Evolutionary conservation across 2,888 invertebrate genomes (phyloP).

Genomic region (Leptodirus hochenwartii): DNA sequence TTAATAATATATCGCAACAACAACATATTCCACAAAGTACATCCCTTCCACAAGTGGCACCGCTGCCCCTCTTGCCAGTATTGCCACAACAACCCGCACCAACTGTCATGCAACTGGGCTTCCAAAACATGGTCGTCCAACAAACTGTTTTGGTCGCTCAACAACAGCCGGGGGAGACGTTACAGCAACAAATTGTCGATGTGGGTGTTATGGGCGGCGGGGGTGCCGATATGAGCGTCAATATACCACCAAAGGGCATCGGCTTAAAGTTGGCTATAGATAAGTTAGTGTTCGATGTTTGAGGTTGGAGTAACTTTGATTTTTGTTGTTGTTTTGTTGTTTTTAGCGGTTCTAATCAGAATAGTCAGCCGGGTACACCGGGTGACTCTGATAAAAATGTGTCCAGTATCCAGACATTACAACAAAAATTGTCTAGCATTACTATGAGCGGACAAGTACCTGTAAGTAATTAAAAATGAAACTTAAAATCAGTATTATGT

Average conservation of each 20-base stretch:
- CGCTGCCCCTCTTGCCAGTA: constrained; percentile 5
- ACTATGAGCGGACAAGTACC: constrained; percentile 25
- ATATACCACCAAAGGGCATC: background rate
- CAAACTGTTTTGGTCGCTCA: constrained; percentile 9
- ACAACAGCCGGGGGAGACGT: constrained; percentile 8
- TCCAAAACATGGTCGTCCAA: constrained; percentile 8
- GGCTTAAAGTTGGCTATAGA: too few relatives aligned
- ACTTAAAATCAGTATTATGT: too few relatives aligned
- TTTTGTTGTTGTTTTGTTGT: too few relatives aligned
- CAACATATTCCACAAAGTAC: constrained; percentile 11
- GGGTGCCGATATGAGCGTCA: background rate
- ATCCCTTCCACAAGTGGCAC: constrained; percentile 11
- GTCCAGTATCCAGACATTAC: constrained; percentile 48
- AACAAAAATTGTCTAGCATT: constrained; percentile 46
- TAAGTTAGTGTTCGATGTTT: too few relatives aligned
- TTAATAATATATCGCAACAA: constrained; percentile 1
- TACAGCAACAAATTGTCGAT: constrained; percentile 7
- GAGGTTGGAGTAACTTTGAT: too few relatives aligned
- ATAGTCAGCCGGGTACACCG: constrained; percentile 35
- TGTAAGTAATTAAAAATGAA: constrained; percentile 26
- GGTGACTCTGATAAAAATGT: constrained; percentile 45
- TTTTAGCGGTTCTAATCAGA: constrained; percentile 5
- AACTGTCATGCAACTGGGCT: background rate
- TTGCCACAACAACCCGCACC: background rate
- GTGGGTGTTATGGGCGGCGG: background rate